Conservation (phyloP, 2,888 invertebrate genomes). For the Heliconius erato region DNA sequence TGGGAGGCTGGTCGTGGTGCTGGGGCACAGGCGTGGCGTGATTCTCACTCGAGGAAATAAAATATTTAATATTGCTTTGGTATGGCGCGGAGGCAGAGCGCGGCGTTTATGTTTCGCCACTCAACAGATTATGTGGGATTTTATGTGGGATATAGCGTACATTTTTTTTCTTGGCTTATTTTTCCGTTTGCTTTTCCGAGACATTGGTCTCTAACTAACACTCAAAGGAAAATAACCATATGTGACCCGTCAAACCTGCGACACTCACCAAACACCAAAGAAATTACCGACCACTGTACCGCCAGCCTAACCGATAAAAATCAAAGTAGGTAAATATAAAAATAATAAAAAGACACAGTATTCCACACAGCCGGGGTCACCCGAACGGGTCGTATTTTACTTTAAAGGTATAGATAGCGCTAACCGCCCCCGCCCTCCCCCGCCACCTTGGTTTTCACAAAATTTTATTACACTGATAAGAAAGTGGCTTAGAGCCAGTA, state of each 20-base stretch:
- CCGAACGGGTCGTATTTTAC: conserved; percentile 49
- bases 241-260: neutral
- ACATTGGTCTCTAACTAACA: neutral
- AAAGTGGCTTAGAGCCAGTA: conserved; percentile 52
- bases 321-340: conserved; percentile 26
- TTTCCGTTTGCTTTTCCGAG: no score
- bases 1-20: no score
- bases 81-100: no score
- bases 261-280: neutral
- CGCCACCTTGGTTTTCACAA: conserved; percentile 57
- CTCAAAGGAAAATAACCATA: neutral
- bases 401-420: conserved; percentile 49
- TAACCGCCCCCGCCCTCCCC: conserved; percentile 40
- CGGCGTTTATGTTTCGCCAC: no score
- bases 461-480: conserved; percentile 57
- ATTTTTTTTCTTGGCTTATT: neutral
- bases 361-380: conserved; percentile 43
- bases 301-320: neutral
- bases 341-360: conserved; percentile 42
- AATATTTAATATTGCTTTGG: no score
- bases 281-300: neutral
- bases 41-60: no score
- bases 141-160: no score
- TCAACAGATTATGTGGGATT: no score
- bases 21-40: no score